phyloP scores from a whole-genome alignment of 2,113 vertebrate genomes.

The Vicugna pacos region DNA sequence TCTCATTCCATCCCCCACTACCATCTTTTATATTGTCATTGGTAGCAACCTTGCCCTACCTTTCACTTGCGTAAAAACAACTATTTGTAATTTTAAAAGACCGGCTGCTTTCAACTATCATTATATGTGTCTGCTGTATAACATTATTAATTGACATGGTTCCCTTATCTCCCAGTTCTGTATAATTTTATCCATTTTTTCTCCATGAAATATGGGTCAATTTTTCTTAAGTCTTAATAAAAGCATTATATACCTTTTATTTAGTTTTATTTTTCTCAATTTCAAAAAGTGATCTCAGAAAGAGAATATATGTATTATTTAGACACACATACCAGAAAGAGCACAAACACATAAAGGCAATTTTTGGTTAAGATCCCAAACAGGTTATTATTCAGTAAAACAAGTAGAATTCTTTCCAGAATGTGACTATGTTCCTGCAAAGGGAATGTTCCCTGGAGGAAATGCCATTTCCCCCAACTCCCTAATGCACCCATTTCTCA shows the following conservation, averaged over 20 bases:
- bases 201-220: background rate
- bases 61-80: background rate
- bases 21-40: background rate
- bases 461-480: background rate
- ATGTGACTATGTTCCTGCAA: slow-evolving; percentile 8
- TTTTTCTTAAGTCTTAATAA: background rate
- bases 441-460: background rate
- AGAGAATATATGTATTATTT: background rate
- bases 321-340: background rate
- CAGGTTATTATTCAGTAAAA: background rate
- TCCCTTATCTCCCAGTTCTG: background rate
- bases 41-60: background rate
- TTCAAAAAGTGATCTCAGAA: background rate
- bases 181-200: background rate
- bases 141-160: background rate
- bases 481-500: slow-evolving; percentile 50
- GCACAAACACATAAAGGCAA: background rate
- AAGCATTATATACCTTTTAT: background rate
- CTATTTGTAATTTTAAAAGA: background rate
- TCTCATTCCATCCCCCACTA: background rate
- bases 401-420: background rate
- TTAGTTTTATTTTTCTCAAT: background rate
- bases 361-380: background rate
- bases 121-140: background rate
- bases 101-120: background rate